These are phyloP conservation scores for Glyptemys insculpta DNA, from an alignment of 2,797 vertebrate genomes.

Conservation along the genomic window DNA sequence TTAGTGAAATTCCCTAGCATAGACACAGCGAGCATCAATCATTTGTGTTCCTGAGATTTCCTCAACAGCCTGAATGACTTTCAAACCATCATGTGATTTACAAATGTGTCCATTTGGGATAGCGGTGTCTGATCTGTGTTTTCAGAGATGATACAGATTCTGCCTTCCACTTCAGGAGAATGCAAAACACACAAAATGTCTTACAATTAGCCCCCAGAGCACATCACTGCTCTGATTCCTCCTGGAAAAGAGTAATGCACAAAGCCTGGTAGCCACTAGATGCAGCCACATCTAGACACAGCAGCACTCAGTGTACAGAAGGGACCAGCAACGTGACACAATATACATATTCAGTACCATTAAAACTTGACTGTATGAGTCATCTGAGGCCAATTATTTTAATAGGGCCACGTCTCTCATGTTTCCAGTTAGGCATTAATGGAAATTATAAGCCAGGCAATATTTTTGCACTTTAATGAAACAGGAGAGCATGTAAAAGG, in stretches of 20 bases:
- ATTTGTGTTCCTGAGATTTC: too few relatives aligned
- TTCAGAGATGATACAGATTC: background rate
- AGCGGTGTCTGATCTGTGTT: background rate
- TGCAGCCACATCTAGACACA: background rate
- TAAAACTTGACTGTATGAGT: background rate
- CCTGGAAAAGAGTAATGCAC: background rate
- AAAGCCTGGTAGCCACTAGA: background rate
- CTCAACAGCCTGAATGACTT: background rate
- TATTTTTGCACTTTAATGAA: background rate
- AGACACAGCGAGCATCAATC: background rate
- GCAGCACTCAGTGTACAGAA: background rate
- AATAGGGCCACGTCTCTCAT: background rate
- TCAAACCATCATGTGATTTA: background rate
- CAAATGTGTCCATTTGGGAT: too few relatives aligned
- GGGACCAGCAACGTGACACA: background rate
- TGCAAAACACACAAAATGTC: background rate
- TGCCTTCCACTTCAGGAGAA: background rate
- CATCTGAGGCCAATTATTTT: constrained; percentile 7
- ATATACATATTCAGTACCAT: background rate
- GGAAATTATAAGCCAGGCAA: background rate
- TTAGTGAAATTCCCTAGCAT: background rate
- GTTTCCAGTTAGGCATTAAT: background rate
- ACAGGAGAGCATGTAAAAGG: background rate
- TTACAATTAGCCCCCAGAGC: background rate
- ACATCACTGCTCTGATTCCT: background rate